A percentile compares a stretch with the other conserved stretches of the same genome.
phyloP scores from a whole-genome alignment of 2,113 vertebrate species.

The Pedionomus torquatus region DNA sequence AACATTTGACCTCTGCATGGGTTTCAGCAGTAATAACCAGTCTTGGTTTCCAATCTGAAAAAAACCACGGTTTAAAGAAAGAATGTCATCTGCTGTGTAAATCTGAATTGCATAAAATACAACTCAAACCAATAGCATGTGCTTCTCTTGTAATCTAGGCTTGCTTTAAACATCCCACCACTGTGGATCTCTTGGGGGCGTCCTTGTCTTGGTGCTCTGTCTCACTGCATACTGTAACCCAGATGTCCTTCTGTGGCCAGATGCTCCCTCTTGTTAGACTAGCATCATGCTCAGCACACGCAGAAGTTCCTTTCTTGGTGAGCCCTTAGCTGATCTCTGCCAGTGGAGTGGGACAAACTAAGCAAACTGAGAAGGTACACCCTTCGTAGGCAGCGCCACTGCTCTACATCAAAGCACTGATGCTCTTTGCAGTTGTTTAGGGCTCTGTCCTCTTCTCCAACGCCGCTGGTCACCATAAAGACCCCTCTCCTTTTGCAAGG shows the following conservation, averaged over 20 bases:
- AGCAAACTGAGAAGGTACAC: rapidly evolving
- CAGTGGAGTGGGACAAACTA: background rate
- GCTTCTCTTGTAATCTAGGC: background rate
- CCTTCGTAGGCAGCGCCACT: rapidly evolving
- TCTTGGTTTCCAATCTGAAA: background rate
- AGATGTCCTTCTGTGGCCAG: background rate
- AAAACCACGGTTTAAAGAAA: background rate
- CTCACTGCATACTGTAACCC: rapidly evolving
- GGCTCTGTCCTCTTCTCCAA: background rate
- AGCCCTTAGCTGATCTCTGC: background rate
- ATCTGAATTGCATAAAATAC: background rate
- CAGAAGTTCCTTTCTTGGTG: background rate
- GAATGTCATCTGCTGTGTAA: rapidly evolving
- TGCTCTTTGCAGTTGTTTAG: background rate
- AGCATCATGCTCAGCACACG: background rate
- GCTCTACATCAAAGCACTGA: rapidly evolving
- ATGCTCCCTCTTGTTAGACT: background rate
- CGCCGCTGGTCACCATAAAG: background rate
- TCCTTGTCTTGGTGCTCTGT: background rate
- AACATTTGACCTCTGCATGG: background rate
- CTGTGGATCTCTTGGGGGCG: background rate
- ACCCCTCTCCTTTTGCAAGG: background rate
- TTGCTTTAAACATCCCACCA: background rate
- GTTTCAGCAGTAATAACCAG: background rate
- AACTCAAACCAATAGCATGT: background rate